These are phyloP conservation scores for Aramus guarauna DNA, from an alignment of 2,113 vertebrate genomes.

Conservation along the genomic window DNA sequence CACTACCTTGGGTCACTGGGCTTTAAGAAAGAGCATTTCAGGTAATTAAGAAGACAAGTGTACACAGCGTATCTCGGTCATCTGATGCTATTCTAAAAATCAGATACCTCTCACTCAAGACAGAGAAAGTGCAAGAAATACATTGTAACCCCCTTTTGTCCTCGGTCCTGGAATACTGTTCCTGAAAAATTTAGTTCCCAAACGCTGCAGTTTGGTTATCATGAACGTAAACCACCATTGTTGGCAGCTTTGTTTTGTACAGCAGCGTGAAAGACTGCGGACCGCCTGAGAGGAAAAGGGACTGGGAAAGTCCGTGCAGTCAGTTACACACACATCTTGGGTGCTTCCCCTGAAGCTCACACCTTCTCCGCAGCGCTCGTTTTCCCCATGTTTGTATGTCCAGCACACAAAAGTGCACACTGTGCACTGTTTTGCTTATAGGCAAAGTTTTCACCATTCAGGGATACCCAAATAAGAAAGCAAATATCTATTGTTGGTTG, in stretches of 20 bases:
- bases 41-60: not conserved
- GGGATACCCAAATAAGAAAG: not conserved
- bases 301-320: not conserved
- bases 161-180: not conserved
- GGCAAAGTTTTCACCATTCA: not conserved
- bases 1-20: not conserved
- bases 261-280: not conserved
- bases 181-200: not conserved
- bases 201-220: not conserved
- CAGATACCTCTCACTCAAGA: not conserved
- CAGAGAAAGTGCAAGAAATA: not conserved
- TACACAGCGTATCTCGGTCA: not conserved
- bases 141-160: rapidly evolving
- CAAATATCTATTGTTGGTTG: not conserved
- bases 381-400: rapidly evolving
- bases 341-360: rapidly evolving
- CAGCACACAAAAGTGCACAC: not conserved
- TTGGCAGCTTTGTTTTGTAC: too few species aligned
- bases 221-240: not conserved
- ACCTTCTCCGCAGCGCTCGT: not conserved
- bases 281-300: rapidly evolving
- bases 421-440: not conserved
- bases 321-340: rapidly evolving
- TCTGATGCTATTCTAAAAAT: not conserved
- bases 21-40: not conserved